Evolutionary conservation across 92 coral and sea anemone genomes (phyloP).

Genomic region (Actinernus sp.): DNA sequence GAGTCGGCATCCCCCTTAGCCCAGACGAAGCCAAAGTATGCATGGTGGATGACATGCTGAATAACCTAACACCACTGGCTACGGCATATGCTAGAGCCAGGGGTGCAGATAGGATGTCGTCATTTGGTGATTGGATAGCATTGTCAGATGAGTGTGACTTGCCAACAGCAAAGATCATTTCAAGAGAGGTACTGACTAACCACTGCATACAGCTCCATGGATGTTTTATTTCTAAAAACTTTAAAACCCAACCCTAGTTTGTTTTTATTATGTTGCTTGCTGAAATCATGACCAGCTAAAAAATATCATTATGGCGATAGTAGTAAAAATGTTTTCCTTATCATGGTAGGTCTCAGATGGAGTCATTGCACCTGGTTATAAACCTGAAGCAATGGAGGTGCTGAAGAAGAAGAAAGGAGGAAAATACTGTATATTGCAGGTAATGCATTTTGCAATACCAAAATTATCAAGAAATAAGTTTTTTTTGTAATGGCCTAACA

Average conservation of each 20-base stretch:
- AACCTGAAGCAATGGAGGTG: conserved; percentile 82
- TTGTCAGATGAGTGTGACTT: conserved; percentile 93
- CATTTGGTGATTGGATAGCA: conserved; percentile 99
- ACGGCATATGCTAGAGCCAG: conserved; percentile 98
- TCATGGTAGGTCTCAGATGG: conserved; percentile 91
- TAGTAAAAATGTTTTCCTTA: background rate
- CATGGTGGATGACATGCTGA: conserved; percentile 96
- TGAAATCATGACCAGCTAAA: background rate
- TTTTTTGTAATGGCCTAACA: too few relatives aligned
- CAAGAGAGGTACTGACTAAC: conserved; percentile 99
- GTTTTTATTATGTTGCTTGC: too few relatives aligned
- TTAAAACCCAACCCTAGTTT: too few relatives aligned
- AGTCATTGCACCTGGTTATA: conserved; percentile 93
- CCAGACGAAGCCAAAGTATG: conserved; percentile 91
- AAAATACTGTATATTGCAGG: conserved; percentile 96
- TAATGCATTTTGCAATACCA: too few relatives aligned
- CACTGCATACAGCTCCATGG: too few relatives aligned
- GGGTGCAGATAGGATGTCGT: conserved; percentile 99
- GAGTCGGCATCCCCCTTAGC: conserved; percentile 85
- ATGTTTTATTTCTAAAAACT: too few relatives aligned
- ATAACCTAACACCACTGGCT: conserved; percentile 90
- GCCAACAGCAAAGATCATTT: conserved; percentile 91
- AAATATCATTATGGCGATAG: background rate
- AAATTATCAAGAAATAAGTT: too few relatives aligned
- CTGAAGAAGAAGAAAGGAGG: conserved; percentile 96